These are phyloP conservation scores for Ophiodon elongatus DNA, from an alignment of 2,113 vertebrate species.

Conservation along the genomic window DNA sequence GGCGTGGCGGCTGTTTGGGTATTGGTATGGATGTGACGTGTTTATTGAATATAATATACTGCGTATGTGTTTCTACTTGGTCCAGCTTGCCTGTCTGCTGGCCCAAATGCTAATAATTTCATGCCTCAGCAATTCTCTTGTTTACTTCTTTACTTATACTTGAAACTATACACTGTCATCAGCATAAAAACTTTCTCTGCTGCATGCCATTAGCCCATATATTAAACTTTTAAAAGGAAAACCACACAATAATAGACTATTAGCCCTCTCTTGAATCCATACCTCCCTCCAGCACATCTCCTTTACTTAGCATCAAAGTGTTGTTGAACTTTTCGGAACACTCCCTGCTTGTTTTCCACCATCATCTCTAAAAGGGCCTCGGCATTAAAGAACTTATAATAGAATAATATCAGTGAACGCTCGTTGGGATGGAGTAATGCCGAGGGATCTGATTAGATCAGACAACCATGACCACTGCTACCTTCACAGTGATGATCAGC, in stretches of 20 bases:
- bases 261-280: constrained; percentile 31
- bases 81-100: constrained; percentile 15
- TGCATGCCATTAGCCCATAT: constrained; percentile 59
- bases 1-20: background rate
- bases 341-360: background rate
- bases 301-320: constrained; percentile 45
- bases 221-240: constrained; percentile 35
- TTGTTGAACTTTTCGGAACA: background rate
- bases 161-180: constrained; percentile 59
- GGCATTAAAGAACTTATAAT: background rate
- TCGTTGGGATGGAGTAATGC: constrained; percentile 3
- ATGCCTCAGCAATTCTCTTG: constrained; percentile 66
- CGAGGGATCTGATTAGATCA: constrained; percentile 22
- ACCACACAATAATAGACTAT: constrained; percentile 38
- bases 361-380: background rate
- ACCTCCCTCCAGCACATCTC: background rate
- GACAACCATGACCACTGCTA: background rate
- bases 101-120: constrained; percentile 49
- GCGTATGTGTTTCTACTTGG: background rate
- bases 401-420: background rate
- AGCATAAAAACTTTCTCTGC: constrained; percentile 63
- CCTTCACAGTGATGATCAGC: background rate
- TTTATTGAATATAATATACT: background rate
- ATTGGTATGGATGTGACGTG: background rate
- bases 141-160: constrained; percentile 63